Base-by-base conservation (phyloP, 2,113 vertebrate species). In the Paratilapia polleni region DNA sequence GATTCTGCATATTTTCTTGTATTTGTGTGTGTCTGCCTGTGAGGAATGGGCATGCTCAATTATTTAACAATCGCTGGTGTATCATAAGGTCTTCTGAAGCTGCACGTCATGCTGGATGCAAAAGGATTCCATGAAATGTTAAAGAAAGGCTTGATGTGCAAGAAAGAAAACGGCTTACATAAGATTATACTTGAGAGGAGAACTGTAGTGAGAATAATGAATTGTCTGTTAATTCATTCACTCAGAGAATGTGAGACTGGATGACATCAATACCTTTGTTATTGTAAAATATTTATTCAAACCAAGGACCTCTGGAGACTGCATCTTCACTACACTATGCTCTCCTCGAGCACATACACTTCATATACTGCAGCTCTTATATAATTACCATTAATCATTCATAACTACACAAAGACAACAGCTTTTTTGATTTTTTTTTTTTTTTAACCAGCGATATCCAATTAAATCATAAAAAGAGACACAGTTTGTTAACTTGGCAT, bases 311-410 rank as follows among this genome's bases (percentile, higher is more conserved):
- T 75, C 28, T 78, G 31, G 14, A 82, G 47, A 52, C 28, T 52
- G 31, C 9, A 20, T 26, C 34, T 20, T 26, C 57, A 77, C 47
- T 47, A 13, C 56, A 34, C 10, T 38, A n/a, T 52, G 2, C 56
- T 79, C 62, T 78, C 22, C 77, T 75, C 43, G 43, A 79, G 68
- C 31, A 41, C 52, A 28, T 82, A 76, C 82, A 36, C 47, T 60
- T 80, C 24, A n/a, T 82, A 81, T 61, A 74, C 63, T 28, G 10
- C 56, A 68, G 52, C 66, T 75, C 79, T 87, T 88, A 82, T 22
- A 54, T 81, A 81, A 92, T 87, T 41, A 31, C 34, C 75, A 80
- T 89, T 87, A 81, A 92, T 87, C 87, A 93, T 85, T 88, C 84
- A 89, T 41, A 68, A 82, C 24, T 24, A 81, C 75, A 66, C 19